A percentile compares a stretch with the other conserved stretches of the same genome.
Conservation (phyloP, 2,888 invertebrate species). For the Drosophila parthenogenetica region DNA sequence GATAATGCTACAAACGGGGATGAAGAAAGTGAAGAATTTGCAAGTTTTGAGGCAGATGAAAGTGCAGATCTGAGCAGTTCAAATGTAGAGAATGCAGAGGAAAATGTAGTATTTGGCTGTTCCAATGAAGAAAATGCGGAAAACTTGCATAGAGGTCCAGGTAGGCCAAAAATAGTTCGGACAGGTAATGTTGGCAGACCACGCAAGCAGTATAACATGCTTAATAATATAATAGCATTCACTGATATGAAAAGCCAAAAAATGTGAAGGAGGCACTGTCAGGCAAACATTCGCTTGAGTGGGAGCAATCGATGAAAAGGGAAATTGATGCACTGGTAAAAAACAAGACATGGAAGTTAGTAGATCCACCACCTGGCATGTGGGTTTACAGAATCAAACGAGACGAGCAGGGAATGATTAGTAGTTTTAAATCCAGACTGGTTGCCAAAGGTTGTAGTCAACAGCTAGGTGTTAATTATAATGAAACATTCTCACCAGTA, state of each 20-base stretch:
- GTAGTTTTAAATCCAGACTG: not conserved
- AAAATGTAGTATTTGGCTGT: no score
- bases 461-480: not conserved
- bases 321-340: not conserved
- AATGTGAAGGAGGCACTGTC: not conserved
- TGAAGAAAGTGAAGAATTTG: no score
- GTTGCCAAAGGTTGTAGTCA: slow-evolving; percentile 8
- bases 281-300: slow-evolving; percentile 11
- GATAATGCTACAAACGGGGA: no score
- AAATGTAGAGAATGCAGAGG: no score
- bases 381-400: slow-evolving; percentile 9
- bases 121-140: no score
- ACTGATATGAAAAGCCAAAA: not conserved
- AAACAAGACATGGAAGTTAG: not conserved
- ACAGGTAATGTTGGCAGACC: slow-evolving; percentile 6
- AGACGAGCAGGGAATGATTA: not conserved
- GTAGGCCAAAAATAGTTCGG: not conserved
- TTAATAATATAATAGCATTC: not conserved
- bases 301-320: not conserved
- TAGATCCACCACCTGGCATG: slow-evolving; percentile 1
- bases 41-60: no score
- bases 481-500: slow-evolving; percentile 4
- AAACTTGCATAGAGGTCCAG: slow-evolving; percentile 1
- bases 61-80: no score
- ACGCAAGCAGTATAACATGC: not conserved